A percentile compares a stretch with the other conserved stretches of the same genome.
phyloP scores from a whole-genome alignment of 2,113 vertebrate genomes.

The Stegastes partitus region DNA sequence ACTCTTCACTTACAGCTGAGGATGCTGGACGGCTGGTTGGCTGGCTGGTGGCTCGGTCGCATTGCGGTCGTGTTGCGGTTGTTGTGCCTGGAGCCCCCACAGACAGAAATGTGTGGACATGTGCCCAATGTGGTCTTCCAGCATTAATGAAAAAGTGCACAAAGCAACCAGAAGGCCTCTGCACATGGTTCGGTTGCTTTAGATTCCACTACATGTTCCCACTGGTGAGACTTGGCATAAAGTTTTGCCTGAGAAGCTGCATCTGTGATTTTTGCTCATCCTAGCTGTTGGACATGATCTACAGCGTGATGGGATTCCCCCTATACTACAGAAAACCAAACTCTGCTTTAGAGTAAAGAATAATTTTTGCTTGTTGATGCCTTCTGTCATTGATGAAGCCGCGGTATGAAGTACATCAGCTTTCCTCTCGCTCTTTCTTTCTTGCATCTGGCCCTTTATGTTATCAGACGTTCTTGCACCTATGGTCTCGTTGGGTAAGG shows the following conservation, averaged over 20 bases:
- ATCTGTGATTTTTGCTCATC: background rate
- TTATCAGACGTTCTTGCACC: constrained; percentile 33
- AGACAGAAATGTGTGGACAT: constrained; percentile 52
- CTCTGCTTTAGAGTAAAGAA: constrained; percentile 14
- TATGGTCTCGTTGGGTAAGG: constrained; percentile 35
- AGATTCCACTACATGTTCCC: background rate
- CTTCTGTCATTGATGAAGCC: constrained; percentile 54
- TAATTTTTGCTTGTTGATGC: constrained; percentile 37
- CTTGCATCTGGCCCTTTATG: constrained; percentile 58
- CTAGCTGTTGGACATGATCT: background rate
- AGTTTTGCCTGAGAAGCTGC: background rate
- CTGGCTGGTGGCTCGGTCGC: constrained; percentile 34
- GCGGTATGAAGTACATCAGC: constrained; percentile 44
- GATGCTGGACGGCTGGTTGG: constrained; percentile 35
- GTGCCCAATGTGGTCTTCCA: constrained; percentile 35
- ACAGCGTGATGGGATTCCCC: no score
- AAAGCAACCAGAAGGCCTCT: constrained; percentile 23
- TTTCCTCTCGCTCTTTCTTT: constrained; percentile 46
- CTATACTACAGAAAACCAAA: constrained; percentile 16
- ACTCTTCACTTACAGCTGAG: constrained; percentile 41
- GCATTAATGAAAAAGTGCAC: constrained; percentile 40
- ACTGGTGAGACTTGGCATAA: background rate
- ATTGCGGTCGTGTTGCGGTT: constrained; percentile 58
- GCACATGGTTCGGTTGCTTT: background rate
- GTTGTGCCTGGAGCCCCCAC: constrained; percentile 22